Evolutionary conservation across 2,113 vertebrate species (phyloP).

Genomic region (Phylloscopus trochiloides): DNA sequence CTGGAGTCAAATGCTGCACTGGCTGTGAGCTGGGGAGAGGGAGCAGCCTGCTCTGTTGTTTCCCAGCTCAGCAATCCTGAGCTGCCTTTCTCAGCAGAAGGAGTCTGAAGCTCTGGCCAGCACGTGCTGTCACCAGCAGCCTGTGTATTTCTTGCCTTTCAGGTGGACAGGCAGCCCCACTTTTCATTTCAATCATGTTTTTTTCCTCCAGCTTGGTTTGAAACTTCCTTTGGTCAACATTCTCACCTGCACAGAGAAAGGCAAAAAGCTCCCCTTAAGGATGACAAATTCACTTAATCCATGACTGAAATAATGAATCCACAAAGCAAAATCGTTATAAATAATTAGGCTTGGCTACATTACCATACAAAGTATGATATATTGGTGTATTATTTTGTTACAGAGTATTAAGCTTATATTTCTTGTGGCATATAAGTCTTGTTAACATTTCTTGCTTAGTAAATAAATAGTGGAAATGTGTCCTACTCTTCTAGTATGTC

Average conservation of each 20-base stretch:
- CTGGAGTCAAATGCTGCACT: not conserved
- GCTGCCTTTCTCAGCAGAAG: not conserved
- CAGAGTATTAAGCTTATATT: not conserved
- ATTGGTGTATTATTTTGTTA: not conserved
- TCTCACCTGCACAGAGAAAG: not conserved
- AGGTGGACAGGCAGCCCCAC: not conserved
- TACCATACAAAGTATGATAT: not conserved
- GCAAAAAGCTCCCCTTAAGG: not conserved
- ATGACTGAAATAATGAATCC: not conserved
- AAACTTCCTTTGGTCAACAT: not conserved
- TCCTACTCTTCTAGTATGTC: not conserved
- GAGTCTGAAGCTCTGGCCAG: not conserved
- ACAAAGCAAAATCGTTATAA: not conserved
- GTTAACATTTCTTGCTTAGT: not conserved
- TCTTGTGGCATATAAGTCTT: not conserved
- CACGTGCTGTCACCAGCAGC: not conserved
- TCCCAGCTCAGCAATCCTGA: not conserved
- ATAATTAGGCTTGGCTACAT: not conserved
- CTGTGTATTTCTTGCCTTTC: not conserved
- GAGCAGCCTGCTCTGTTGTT: not conserved
- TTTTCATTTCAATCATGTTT: not conserved
- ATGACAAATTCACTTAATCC: not conserved
- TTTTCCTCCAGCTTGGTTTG: not conserved
- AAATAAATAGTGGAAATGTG: constrained; percentile 25
- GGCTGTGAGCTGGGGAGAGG: not conserved